Percentiles rank a stretch among this genome's conserved stretches.
phyloP scores from a whole-genome alignment of 2,797 vertebrate genomes.

The Gila robusta region DNA sequence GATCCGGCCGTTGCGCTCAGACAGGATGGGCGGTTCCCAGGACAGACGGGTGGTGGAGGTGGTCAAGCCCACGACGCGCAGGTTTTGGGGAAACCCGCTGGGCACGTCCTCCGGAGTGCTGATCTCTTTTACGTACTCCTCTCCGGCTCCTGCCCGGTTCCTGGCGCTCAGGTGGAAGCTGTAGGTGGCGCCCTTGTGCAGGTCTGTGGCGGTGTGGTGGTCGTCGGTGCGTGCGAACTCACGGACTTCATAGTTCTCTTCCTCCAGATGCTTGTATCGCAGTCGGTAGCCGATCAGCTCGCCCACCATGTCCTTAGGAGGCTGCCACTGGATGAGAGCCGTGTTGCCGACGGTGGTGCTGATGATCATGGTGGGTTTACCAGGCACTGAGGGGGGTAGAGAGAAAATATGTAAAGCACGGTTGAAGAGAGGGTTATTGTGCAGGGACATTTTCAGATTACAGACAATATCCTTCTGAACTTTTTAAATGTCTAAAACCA shows the following conservation, averaged over 20 bases:
- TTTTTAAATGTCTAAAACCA: constrained; percentile 2
- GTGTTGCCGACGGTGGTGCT: constrained; percentile 94
- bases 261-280: constrained; percentile 89
- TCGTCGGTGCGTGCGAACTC: constrained; percentile 89
- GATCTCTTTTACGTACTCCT: constrained; percentile 92
- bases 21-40: constrained; percentile 90
- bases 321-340: constrained; percentile 97
- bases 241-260: constrained; percentile 84
- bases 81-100: constrained; percentile 90
- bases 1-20: constrained; percentile 90
- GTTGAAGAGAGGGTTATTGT: background rate
- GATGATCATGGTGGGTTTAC: constrained; percentile 96
- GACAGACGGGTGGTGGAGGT: constrained; percentile 88
- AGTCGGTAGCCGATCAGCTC: constrained; percentile 93
- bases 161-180: constrained; percentile 90
- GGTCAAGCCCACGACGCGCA: constrained; percentile 89
- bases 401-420: background rate
- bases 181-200: constrained; percentile 94
- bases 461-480: background rate
- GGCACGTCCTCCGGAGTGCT: constrained; percentile 89
- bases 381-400: constrained; percentile 83
- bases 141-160: constrained; percentile 91
- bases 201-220: constrained; percentile 91
- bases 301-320: constrained; percentile 92
- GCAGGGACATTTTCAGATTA: background rate